Evolutionary conservation across 2,888 invertebrate genomes (phyloP).

Genomic region (Amphiduros pacificus): DNA sequence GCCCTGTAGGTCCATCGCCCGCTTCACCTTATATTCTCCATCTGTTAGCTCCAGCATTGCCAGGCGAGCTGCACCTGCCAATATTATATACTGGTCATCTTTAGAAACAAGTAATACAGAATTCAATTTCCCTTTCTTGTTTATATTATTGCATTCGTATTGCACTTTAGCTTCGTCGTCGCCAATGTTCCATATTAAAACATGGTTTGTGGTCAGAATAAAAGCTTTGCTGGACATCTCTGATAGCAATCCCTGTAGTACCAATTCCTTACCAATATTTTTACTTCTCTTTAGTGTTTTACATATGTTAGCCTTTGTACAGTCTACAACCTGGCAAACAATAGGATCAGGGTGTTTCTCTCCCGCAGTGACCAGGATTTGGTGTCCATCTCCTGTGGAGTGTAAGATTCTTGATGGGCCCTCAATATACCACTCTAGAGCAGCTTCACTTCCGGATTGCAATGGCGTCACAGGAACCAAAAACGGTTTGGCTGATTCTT

Average conservation of each 20-base stretch:
- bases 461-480: too few species aligned
- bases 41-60: constrained; percentile 2
- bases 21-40: not conserved
- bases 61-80: constrained; percentile 7
- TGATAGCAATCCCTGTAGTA: too few species aligned
- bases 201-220: too few species aligned
- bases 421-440: constrained; percentile 10
- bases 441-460: not conserved
- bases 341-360: too few species aligned
- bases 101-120: not conserved
- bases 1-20: constrained; percentile 20
- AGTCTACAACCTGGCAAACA: too few species aligned
- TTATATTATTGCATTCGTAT: not conserved
- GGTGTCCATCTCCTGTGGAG: constrained; percentile 1
- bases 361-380: constrained; percentile 2
- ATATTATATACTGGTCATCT: constrained; percentile 3
- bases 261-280: too few species aligned
- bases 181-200: too few species aligned
- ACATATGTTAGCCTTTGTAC: too few species aligned
- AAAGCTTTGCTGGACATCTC: too few species aligned
- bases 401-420: constrained; percentile 2
- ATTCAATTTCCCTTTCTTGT: constrained; percentile 4
- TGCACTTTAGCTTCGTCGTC: too few species aligned
- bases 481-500: not conserved
- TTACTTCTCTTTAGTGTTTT: too few species aligned